Percentiles rank a stretch among this genome's conserved stretches.
phyloP scores from a whole-genome alignment of 2,888 invertebrate species.

The Aelia acuminata region DNA sequence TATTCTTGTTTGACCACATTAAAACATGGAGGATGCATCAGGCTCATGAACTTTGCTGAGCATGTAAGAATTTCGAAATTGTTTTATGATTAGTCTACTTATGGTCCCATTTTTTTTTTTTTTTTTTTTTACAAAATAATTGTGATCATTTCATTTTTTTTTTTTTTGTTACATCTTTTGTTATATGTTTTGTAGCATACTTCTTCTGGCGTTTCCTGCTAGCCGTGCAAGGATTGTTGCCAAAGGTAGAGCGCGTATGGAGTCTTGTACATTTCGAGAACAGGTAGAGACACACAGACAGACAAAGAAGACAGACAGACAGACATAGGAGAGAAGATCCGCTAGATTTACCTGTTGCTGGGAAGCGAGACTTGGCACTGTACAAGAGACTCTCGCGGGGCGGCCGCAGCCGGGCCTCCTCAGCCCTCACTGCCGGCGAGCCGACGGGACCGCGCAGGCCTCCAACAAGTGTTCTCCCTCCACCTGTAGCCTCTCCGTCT shows the following conservation, averaged over 20 bases:
- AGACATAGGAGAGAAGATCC: background rate
- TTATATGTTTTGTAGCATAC: background rate
- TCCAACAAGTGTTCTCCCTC: slow-evolving; percentile 38
- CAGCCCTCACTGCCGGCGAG: background rate
- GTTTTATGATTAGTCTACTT: too few species aligned
- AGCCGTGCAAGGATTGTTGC: background rate
- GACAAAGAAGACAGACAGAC: background rate
- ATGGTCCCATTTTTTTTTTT: too few species aligned
- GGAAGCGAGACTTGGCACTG: background rate
- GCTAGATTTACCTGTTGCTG: slow-evolving; percentile 30
- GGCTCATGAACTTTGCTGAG: too few species aligned
- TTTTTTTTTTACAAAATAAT: too few species aligned
- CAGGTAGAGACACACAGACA: slow-evolving; percentile 15
- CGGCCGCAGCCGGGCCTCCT: slow-evolving; percentile 28
- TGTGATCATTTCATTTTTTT: too few species aligned
- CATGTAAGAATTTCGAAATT: too few species aligned
- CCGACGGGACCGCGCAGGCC: background rate
- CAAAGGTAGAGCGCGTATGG: too few species aligned
- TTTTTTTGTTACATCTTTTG: background rate
- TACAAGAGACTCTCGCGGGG: background rate
- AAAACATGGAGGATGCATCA: too few species aligned
- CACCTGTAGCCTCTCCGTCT: slow-evolving; percentile 28
- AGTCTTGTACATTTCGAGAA: background rate
- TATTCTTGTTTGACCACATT: too few species aligned
- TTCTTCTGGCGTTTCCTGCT: background rate